Evolutionary conservation across 2,797 vertebrate genomes (phyloP).

Genomic region (Notolepis coatsorum): DNA sequence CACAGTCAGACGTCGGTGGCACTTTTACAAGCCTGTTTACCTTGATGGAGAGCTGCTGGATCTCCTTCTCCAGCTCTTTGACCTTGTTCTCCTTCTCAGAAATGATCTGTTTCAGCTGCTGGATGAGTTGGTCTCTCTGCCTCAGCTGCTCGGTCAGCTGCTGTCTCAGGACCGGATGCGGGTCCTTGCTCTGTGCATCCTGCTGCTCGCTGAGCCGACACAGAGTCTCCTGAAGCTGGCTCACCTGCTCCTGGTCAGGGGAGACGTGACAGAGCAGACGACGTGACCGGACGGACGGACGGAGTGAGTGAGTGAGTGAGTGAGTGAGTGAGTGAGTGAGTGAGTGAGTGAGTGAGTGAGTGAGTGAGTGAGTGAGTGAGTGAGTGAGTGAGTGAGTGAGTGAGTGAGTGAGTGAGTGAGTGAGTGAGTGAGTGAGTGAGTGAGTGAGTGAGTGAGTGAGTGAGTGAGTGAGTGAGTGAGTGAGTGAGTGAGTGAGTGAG

Average conservation of each 20-base stretch:
- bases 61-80: constrained; percentile 80
- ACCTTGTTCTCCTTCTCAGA: constrained; percentile 84
- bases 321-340: no score
- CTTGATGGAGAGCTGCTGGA: constrained; percentile 71
- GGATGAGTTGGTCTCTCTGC: no score
- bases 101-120: constrained; percentile 80
- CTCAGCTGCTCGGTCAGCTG: constrained; percentile 63
- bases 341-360: no score
- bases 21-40: constrained; percentile 64
- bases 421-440: no score
- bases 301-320: no score
- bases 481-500: no score
- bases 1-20: neutral
- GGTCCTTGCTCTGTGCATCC: constrained; percentile 59
- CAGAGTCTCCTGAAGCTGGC: constrained; percentile 87
- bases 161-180: constrained; percentile 53
- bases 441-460: no score
- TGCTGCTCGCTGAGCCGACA: constrained; percentile 79
- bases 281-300: no score
- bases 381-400: no score
- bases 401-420: no score
- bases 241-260: constrained; percentile 84
- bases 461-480: no score
- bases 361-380: no score
- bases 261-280: neutral